Conservation (phyloP, 2,888 invertebrate genomes). For the Eulithis prunata region DNA sequence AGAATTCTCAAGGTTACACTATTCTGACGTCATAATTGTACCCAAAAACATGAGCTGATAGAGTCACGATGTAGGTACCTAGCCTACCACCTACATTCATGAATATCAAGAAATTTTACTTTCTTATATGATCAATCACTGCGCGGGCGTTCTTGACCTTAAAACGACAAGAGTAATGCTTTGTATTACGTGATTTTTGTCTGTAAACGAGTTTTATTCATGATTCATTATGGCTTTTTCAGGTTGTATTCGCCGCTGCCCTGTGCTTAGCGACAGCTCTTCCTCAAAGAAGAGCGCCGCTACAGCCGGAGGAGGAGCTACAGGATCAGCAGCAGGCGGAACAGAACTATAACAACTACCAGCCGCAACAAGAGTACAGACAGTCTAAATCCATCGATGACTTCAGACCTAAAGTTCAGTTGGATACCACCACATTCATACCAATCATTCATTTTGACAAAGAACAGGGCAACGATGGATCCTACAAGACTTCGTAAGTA, state of each 20-base stretch:
- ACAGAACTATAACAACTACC: conserved; percentile 72
- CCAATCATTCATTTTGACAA: conserved; percentile 93
- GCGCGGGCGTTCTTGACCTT: not conserved
- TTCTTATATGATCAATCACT: not conserved
- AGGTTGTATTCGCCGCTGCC: conserved; percentile 69
- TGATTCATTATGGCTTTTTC: conserved; percentile 48
- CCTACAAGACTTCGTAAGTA: conserved; percentile 90
- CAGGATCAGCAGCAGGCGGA: conserved; percentile 70
- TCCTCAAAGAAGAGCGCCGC: conserved; percentile 72
- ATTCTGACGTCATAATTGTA: no score
- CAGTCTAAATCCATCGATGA: conserved; percentile 69
- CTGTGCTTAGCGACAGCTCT: conserved; percentile 73
- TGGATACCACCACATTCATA: conserved; percentile 89
- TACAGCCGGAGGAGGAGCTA: conserved; percentile 60
- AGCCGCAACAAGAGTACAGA: conserved; percentile 66
- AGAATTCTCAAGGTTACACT: no score
- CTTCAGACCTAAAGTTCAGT: conserved; percentile 72
- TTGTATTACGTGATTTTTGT: not conserved
- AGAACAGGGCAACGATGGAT: conserved; percentile 92
- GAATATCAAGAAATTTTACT: no score
- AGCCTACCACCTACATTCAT: no score
- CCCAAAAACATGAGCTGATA: no score
- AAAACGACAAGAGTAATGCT: not conserved
- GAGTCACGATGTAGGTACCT: no score
- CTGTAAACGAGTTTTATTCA: conserved; percentile 6